Evolutionary conservation across 1,140 invertebrate genomes (phyloP), one percentile per base, ranked within the genome.

Genomic region (Physella acuta): DNA sequence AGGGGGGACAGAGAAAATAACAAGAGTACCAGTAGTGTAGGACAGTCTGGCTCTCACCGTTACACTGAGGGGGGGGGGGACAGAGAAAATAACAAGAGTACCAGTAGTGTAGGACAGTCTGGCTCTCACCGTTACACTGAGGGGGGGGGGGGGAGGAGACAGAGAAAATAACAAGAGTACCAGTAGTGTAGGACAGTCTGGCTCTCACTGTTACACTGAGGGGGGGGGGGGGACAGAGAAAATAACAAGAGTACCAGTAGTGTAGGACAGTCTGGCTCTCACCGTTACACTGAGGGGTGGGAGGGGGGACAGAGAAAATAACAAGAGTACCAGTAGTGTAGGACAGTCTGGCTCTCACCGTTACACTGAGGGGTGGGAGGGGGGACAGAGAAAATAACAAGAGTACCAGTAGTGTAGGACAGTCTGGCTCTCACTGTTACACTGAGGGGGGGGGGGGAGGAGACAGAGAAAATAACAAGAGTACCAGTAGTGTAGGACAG

Each of bases 321-420:
- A n/a, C n/a, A n/a, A n/a, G 84, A 86, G 74, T 85, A 88, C 90
- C 90, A 91, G 59, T 88, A 91, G 82, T 91, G 90, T 39, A 87
- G 84, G 0, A 90, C 78, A 55, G 81, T 78, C 70, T 87, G 86
- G 24, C 80, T 83, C 68, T 90, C 88, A 26, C 86, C 86, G 62
- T 87, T 86, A 71, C 81, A 80, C 85, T 88, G 73, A 28, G 24
- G 53, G 24, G 24, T n/a, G n/a, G 26, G 8, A 14, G 26, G 53
- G 8, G 24, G 8, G n/a, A n/a, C n/a, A n/a, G n/a, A n/a, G n/a
- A n/a, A n/a, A n/a, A n/a, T n/a, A n/a, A n/a, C n/a, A n/a, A n/a
- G 84, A 86, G 74, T 85, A 88, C 90, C 90, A 91, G 59, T 88
- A 91, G 82, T 91, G 90, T 39, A 87, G 84, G 0, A 90, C 78